phyloP scores from a whole-genome alignment of 2,888 invertebrate species.

The Caenorhabditis panamensis region DNA sequence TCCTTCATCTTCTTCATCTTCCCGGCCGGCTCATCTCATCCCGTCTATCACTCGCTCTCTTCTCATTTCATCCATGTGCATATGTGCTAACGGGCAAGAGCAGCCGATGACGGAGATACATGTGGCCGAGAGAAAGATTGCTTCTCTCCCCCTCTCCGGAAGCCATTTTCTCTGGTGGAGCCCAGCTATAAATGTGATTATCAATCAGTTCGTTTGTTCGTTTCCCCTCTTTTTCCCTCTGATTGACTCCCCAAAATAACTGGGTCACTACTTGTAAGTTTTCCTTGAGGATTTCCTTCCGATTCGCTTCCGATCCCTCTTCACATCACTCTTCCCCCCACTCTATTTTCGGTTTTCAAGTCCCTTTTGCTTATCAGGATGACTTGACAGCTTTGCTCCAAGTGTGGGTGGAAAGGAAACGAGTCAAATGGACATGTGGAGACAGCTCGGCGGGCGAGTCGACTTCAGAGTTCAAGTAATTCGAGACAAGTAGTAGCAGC shows the following conservation, averaged over 20 bases:
- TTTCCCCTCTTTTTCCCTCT: neutral
- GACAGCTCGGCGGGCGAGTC: constrained; percentile 34
- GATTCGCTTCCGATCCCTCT: neutral
- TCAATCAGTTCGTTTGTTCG: constrained; percentile 52
- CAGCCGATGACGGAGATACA: constrained; percentile 33
- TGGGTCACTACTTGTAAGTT: too few species aligned
- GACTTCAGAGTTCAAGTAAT: constrained; percentile 52
- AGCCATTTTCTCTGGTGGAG: constrained; percentile 16
- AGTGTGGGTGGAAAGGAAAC: constrained; percentile 26
- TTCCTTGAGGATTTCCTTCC: neutral
- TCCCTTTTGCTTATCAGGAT: constrained; percentile 4
- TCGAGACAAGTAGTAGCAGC: constrained; percentile 11
- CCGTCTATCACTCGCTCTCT: constrained; percentile 5
- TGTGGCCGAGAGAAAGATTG: constrained; percentile 33
- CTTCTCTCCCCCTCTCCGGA: constrained; percentile 35
- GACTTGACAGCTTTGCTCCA: constrained; percentile 43
- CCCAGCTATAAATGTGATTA: constrained; percentile 41
- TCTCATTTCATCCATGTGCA: constrained; percentile 51
- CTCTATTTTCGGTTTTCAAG: neutral
- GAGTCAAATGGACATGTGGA: neutral
- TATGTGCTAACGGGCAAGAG: constrained; percentile 48
- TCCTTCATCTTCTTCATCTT: too few species aligned
- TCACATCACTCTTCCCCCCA: constrained; percentile 4
- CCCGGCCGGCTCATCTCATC: neutral
- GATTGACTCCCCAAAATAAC: constrained; percentile 9